Evolutionary conservation across 2,888 invertebrate species (phyloP), one percentile per base, ranked within the genome.

Genomic region (Ophion costatus): DNA sequence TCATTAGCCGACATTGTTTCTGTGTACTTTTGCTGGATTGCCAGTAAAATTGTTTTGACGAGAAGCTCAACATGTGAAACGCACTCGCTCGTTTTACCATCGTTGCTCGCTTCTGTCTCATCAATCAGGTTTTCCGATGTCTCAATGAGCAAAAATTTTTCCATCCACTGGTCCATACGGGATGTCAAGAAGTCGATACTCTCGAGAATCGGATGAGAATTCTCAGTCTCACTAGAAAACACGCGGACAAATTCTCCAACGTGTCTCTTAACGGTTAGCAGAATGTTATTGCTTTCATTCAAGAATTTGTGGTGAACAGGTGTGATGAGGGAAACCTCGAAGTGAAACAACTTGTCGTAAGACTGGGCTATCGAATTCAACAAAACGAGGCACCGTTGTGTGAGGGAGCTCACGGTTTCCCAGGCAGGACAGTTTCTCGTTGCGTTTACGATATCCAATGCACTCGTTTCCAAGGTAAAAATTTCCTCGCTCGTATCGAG

Each of bases 11-110:
- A 17, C 4, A 45, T 86, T 82, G 76, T 77, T 86, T 94, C 94
- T 90, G 96, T 96, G 86, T 95, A 95, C 33, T 96, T 93, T 87
- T 94, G 95, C 90, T 96, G 96, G 81, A 96, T 93, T 0, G 94
- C 94, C 11, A 96, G 88, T 17, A 96, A 93, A 61, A 96, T 93
- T 64, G 92, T 93, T 76, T 95, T 95, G 0, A 96, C 90, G 59
- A 96, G 90, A 76, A 92, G 91, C 84, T 95, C 95, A 17, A 95
- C 80, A 80, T 90, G 82, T 10, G 71, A 91, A 88, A 56, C 70
- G 24, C 84, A 80, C 22, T 84, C 83, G 45, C 38, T 75, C n/a
- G 66, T 61, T 64, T 94, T 88, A 89, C 94, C 92, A 78, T 91
- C 91, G 80, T 91, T 45, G 10, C 51, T 59, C 20, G 61, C 61